Percentiles rank a stretch among this genome's conserved stretches.
Conservation (phyloP, 2,888 invertebrate species). For the Euzetes globulus region DNA sequence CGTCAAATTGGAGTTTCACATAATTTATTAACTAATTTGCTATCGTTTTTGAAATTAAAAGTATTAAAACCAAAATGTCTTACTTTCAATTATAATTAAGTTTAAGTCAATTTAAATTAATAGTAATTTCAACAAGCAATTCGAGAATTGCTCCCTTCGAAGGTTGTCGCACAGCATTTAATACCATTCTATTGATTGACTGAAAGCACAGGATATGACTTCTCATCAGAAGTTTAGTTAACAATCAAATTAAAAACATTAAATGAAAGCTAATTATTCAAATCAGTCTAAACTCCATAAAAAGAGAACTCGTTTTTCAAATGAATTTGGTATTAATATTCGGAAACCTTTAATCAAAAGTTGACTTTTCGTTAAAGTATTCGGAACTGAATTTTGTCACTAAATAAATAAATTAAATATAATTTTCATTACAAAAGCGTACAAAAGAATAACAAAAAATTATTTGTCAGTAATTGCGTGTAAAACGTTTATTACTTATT, state of each 20-base stretch:
- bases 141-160: too few relatives aligned
- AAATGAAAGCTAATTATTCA: background rate
- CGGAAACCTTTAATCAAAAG: background rate
- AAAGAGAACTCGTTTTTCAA: background rate
- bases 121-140: background rate
- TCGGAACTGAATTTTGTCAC: slow-evolving; percentile 6
- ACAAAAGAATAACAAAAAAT: slow-evolving; percentile 6
- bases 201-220: too few relatives aligned
- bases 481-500: slow-evolving; percentile 27
- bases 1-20: background rate
- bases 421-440: slow-evolving; percentile 19
- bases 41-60: slow-evolving; percentile 15
- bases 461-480: slow-evolving; percentile 23
- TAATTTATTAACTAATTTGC: slow-evolving; percentile 3
- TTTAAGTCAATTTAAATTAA: background rate
- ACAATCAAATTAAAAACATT: background rate
- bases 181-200: too few relatives aligned
- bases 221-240: too few relatives aligned
- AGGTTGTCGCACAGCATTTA: too few relatives aligned
- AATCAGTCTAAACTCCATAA: background rate
- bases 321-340: background rate
- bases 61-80: slow-evolving; percentile 14
- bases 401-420: slow-evolving; percentile 20
- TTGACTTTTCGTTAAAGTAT: background rate
- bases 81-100: slow-evolving; percentile 5